These are phyloP conservation scores for Drosophila suzukii DNA, from an alignment of 1,140 invertebrate genomes.

Conservation along the genomic window DNA sequence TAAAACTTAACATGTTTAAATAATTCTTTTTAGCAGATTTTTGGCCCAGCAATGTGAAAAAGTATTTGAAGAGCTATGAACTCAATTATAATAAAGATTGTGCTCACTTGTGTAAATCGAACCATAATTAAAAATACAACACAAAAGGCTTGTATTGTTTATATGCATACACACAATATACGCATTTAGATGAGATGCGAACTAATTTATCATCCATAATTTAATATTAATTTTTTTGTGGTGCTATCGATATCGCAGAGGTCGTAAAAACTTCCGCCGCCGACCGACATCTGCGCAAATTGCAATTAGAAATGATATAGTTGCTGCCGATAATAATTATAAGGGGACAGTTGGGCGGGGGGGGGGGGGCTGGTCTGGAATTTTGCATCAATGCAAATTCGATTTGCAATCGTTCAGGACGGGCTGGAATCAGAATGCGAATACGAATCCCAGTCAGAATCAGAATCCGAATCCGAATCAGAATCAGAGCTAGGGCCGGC, in stretches of 20 bases:
- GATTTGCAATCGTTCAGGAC: constrained; percentile 42
- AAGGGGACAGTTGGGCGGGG: neutral
- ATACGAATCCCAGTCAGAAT: constrained; percentile 8
- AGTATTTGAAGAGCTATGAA: no score
- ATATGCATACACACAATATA: neutral
- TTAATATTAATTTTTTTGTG: neutral
- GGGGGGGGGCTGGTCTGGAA: constrained; percentile 4
- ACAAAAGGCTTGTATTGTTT: no score
- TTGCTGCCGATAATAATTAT: constrained; percentile 32
- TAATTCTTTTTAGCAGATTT: no score
- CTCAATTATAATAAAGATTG: no score
- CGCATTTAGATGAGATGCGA: neutral
- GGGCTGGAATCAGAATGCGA: neutral
- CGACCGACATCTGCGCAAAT: constrained; percentile 3
- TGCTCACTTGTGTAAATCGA: no score
- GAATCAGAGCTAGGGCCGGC: constrained; percentile 24
- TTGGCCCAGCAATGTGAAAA: no score
- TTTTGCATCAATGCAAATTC: constrained; percentile 51
- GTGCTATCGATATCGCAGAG: neutral
- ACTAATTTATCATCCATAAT: constrained; percentile 4
- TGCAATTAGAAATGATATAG: constrained; percentile 37
- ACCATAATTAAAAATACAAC: no score
- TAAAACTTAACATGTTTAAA: no score
- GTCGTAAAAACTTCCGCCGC: constrained; percentile 2
- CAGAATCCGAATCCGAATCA: constrained; percentile 11